Base-by-base conservation (phyloP, 1,140 invertebrate species). In the Gonatopus flavifemur region DNA sequence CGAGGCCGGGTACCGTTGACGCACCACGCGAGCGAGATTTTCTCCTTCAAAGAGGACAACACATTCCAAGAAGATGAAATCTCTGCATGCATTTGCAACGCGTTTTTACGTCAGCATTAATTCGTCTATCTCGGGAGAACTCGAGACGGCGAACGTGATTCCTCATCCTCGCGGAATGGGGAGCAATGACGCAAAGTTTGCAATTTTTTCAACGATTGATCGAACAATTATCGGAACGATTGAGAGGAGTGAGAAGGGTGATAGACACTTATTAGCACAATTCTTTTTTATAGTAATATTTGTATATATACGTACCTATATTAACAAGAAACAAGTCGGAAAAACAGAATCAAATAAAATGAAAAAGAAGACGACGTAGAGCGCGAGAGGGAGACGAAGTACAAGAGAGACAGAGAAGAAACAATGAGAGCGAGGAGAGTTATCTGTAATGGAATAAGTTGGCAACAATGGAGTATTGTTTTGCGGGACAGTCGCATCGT, bases 361-460 rank as follows among this genome's bases (percentile, higher is more conserved):
- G 49, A 15, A 12, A 31, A 31, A 8, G 15, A 22, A 15, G 22
- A 30, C 5, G 13, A 8, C 10, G 10, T 6, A 9, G 6, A 10
- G 30, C 19, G 37, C 15, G 36, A 16, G 50, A 55, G 47, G 31
- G n/a, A 42, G 37, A 33, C 16, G 13, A 13, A 31, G 20, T 25
- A 20, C 18, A 21, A 24, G 49, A 46, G 62, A 33, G 61, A 66
- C 59, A 61, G 70, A 68, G 59, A 63, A 57, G 63, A 69, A 69
- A 70, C 66, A 75, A 76, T 74, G 64, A 71, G 55, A 63, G 48
- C 16, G 55, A 52, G 49, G 53, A 46, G 68, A 73, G 69, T 78
- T 78, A 78, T 78, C 74, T 77, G 72, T 78, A 78, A 78, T 78
- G 74, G 74, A 78, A 78, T 78, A 78, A 78, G 76, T 77, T 78